Evolutionary conservation across 2,113 vertebrate genomes (phyloP), one percentile per base, ranked within the genome.

Genomic region (Apodemus speciosus): DNA sequence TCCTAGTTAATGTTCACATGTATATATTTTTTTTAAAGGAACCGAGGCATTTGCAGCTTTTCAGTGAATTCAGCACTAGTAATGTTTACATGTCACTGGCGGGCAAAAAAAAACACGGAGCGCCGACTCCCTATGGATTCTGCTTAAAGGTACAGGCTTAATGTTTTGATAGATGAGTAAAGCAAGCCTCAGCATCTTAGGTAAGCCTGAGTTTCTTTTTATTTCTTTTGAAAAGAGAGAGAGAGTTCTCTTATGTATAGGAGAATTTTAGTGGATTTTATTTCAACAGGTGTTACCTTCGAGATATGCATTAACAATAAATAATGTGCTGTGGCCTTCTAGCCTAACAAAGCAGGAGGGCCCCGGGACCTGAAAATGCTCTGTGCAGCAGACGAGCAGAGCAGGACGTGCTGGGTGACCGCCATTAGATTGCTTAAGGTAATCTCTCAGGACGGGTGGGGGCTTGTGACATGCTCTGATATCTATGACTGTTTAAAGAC

Each of bases 371-470:
- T 99, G 98, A 99, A 99, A 98, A 98, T 99, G 97, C 98, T 99
- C 96, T 99, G 99, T 98, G 99, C 99, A 14, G 99, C 99, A 96
- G 99, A 99, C 93, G 99, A 99, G 95, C 99, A 98, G 98, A 99
- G 97, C 97, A 99, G 99, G 98, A 99, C 98, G 94, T 99, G 99
- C 96, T 99, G 99, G 99, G 98, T 99, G 98, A 99, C 99, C 16
- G 99, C 99, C 95, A 98, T 99, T 98, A 98, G 99, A 95, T 98
- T 99, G 97, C 99, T 99, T 96, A 99, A 99, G 99, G 99, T 99
- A 98, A 98, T 94, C 91, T 96, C 76, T 53, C 68, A 69, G 77
- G 18, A 58, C 6, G 49, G 27, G 3, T 87, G 91, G 84, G 40
- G 79, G 94, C 96, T 56, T 84, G 0, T 89, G 75, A 84, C 85